Percentiles rank a stretch among this genome's conserved stretches.
phyloP scores from a whole-genome alignment of 2,797 vertebrate genomes.

The Cryptoblepharus egeriae region DNA sequence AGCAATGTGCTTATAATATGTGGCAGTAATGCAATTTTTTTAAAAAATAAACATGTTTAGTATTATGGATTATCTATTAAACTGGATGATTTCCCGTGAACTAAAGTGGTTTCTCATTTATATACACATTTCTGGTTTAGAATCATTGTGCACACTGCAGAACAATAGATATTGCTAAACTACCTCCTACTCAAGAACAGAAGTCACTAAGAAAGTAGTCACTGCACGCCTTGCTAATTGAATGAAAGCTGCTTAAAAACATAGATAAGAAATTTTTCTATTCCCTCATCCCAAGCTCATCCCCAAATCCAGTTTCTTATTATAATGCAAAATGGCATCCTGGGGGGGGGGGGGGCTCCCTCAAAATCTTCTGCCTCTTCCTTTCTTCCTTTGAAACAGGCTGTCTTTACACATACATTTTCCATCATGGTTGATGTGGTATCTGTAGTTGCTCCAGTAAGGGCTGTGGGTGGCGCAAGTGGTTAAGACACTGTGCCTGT shows the following conservation, averaged over 20 bases:
- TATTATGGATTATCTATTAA: conserved; percentile 38
- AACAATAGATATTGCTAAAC: not conserved
- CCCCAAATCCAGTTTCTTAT: not conserved
- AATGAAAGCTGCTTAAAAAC: not conserved
- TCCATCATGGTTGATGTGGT: not conserved
- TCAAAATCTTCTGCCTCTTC: not conserved
- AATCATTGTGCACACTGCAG: not conserved
- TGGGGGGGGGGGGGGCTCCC: not conserved
- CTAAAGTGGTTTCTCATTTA: not conserved
- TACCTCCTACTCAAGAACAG: not conserved
- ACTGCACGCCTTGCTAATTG: too few species aligned
- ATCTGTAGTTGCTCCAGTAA: not conserved
- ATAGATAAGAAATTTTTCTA: not conserved
- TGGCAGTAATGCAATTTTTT: conserved; percentile 13
- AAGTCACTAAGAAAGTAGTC: not conserved
- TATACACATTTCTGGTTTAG: not conserved
- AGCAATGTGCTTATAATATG: conserved; percentile 5
- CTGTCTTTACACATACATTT: not conserved
- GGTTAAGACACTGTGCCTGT: too few species aligned
- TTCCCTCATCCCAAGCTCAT: not conserved
- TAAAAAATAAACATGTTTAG: conserved; percentile 41
- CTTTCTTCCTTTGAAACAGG: not conserved
- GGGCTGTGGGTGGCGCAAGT: too few species aligned
- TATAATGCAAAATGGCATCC: not conserved
- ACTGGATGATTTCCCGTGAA: conserved; percentile 9